Percentiles rank a stretch among this genome's conserved stretches.
phyloP scores from a whole-genome alignment of 2,888 invertebrate genomes.

The Temnothorax unifasciatus region DNA sequence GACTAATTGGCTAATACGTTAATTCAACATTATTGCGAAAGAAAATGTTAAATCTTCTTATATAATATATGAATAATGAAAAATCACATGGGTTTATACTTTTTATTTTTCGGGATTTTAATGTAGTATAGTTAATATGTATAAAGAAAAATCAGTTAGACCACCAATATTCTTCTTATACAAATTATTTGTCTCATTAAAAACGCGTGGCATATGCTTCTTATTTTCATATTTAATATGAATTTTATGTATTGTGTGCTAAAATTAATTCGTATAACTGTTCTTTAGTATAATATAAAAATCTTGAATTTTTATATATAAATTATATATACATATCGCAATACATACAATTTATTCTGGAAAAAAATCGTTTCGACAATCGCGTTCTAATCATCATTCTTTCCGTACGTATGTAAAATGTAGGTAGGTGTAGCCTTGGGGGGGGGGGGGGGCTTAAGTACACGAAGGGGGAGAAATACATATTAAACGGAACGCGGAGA shows the following conservation, averaged over 20 bases:
- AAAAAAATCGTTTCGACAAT: not conserved
- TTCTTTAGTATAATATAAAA: not conserved
- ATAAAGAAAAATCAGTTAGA: not conserved
- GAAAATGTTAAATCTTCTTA: not conserved
- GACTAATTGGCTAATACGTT: not conserved
- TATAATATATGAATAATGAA: not conserved
- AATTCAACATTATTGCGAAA: not conserved
- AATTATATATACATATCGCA: not conserved
- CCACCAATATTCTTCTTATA: not conserved
- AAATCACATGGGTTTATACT: not conserved
- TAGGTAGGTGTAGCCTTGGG: not conserved
- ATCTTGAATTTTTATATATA: too few species aligned
- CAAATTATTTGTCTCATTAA: not conserved
- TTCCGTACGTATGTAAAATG: slow-evolving; percentile 14
- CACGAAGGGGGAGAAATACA: slow-evolving; percentile 34
- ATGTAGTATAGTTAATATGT: not conserved
- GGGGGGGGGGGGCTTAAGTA: not conserved
- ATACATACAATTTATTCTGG: not conserved
- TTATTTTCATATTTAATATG: not conserved
- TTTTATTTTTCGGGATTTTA: not conserved
- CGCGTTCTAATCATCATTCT: slow-evolving; percentile 8
- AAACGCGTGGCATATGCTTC: not conserved
- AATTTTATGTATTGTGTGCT: not conserved
- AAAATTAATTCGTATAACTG: not conserved
- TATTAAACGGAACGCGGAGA: slow-evolving; percentile 16